A percentile compares a stretch with the other conserved stretches of the same genome.
Evolutionary conservation across 2,888 invertebrate genomes (phyloP).

Genomic region (Conus canariensis): DNA sequence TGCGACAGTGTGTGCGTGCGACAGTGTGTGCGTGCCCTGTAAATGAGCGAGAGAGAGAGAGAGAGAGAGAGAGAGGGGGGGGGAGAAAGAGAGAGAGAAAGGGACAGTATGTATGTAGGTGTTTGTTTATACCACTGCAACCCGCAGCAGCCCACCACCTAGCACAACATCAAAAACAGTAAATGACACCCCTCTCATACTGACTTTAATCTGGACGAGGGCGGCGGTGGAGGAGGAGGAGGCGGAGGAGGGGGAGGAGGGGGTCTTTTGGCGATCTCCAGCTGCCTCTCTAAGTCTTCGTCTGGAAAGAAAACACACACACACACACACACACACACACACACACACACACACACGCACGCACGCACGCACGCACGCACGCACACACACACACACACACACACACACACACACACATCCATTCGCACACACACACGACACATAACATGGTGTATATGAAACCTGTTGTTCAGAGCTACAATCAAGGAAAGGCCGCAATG

Average conservation of each 20-base stretch:
- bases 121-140: neutral
- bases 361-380: too few relatives aligned
- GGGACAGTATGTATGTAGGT: neutral
- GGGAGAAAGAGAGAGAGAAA: neutral
- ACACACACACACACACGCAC: too few relatives aligned
- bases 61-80: neutral
- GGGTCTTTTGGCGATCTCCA: constrained; percentile 58
- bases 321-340: too few relatives aligned
- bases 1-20: too few relatives aligned
- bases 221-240: constrained; percentile 53
- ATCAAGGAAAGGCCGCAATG: too few relatives aligned
- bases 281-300: constrained; percentile 58
- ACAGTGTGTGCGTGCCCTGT: too few relatives aligned
- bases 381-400: too few relatives aligned
- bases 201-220: neutral
- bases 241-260: constrained; percentile 67
- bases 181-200: neutral
- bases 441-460: too few relatives aligned
- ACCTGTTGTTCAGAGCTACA: too few relatives aligned
- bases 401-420: too few relatives aligned
- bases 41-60: neutral
- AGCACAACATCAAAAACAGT: neutral
- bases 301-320: constrained; percentile 49
- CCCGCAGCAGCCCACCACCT: neutral
- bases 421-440: too few relatives aligned